Conservation (phyloP, 1,140 invertebrate genomes). For the Caenorhabditis latens region DNA sequence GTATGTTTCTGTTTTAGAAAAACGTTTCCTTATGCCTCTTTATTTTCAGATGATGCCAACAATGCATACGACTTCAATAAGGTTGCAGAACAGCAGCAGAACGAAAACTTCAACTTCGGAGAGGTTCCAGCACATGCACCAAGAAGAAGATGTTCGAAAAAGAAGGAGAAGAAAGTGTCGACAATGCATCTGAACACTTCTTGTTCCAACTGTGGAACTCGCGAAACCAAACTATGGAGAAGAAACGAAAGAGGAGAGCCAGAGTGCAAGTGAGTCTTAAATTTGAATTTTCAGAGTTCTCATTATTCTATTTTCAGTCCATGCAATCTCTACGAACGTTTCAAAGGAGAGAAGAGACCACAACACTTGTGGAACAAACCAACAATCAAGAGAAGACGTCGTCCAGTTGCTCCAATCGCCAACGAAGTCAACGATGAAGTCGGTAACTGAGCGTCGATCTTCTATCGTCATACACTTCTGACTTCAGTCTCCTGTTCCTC, state of each 20-base stretch:
- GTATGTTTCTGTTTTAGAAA: too few species aligned
- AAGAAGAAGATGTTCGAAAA: neutral
- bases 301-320: neutral
- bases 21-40: too few species aligned
- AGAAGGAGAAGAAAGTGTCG: neutral
- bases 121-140: neutral
- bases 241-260: conserved; percentile 27
- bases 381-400: conserved; percentile 28
- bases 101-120: neutral
- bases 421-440: too few species aligned
- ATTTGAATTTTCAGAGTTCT: neutral
- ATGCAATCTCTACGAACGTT: conserved; percentile 42
- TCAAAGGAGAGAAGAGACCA: conserved; percentile 8
- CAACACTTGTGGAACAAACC: conserved; percentile 14
- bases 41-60: too few species aligned
- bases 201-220: conserved; percentile 27
- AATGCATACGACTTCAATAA: too few species aligned
- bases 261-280: conserved; percentile 38
- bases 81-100: neutral
- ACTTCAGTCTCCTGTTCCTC: too few species aligned
- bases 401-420: conserved; percentile 27
- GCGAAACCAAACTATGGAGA: conserved; percentile 37
- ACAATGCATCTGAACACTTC: conserved; percentile 21
- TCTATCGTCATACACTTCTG: too few species aligned
- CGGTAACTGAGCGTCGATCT: too few species aligned